These are phyloP conservation scores for Porites cylindrica DNA, from an alignment of 92 coral and sea anemone species.

Conservation along the genomic window DNA sequence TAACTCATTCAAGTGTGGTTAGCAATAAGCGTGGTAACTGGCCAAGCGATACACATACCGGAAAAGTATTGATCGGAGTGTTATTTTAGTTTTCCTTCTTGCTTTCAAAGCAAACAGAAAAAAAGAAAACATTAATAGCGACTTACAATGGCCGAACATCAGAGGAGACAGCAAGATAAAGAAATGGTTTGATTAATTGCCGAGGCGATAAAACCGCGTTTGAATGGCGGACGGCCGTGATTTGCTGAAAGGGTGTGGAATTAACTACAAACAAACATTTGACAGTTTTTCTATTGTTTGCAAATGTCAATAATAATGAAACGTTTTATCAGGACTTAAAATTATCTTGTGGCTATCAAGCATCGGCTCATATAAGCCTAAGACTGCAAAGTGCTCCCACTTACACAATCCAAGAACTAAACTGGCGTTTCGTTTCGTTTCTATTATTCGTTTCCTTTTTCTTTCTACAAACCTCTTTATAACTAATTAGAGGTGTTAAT, in stretches of 20 bases:
- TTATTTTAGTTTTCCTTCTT: slow-evolving; percentile 75
- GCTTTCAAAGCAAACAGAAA: slow-evolving; percentile 80
- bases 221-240: slow-evolving; percentile 29
- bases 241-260: slow-evolving; percentile 66
- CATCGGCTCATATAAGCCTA: neutral
- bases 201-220: slow-evolving; percentile 51
- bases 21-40: slow-evolving; percentile 62
- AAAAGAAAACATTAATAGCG: slow-evolving; percentile 66
- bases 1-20: slow-evolving; percentile 71
- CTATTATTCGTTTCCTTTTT: neutral
- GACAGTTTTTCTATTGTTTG: slow-evolving; percentile 55
- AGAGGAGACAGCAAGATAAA: slow-evolving; percentile 67
- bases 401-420: neutral
- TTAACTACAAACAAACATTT: slow-evolving; percentile 57
- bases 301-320: slow-evolving; percentile 56
- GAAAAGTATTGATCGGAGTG: slow-evolving; percentile 83
- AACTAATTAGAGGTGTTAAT: neutral
- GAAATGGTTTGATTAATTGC: slow-evolving; percentile 76
- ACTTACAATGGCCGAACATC: slow-evolving; percentile 67
- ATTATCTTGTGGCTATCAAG: slow-evolving; percentile 39
- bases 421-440: too few species aligned
- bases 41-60: slow-evolving; percentile 68
- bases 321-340: slow-evolving; percentile 55
- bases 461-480: neutral
- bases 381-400: neutral